phyloP scores from a whole-genome alignment of 2,113 vertebrate species.

The Pterocles gutturalis region DNA sequence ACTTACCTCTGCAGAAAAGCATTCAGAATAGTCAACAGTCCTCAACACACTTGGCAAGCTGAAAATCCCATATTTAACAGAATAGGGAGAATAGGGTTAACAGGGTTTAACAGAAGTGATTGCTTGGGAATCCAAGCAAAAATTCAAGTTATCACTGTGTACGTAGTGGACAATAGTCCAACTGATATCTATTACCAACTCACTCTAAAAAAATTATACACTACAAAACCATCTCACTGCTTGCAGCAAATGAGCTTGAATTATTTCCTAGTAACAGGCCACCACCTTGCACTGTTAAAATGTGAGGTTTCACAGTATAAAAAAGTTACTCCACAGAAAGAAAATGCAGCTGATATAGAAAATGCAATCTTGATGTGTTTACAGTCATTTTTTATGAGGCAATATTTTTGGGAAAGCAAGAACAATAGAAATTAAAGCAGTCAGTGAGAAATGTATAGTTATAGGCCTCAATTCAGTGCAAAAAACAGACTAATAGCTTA shows the following conservation, averaged over 20 bases:
- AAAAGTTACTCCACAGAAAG: conserved; percentile 54
- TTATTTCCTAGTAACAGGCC: conserved; percentile 38
- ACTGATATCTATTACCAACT: conserved; percentile 22
- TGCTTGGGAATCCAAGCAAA: conserved; percentile 66
- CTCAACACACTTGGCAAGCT: background rate
- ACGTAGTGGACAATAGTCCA: conserved; percentile 15
- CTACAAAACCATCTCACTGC: conserved; percentile 60
- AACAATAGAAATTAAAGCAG: conserved; percentile 53
- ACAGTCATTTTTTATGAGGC: conserved; percentile 53
- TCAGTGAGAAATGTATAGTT: conserved; percentile 42
- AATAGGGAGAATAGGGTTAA: conserved; percentile 4
- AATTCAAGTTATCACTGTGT: conserved; percentile 60
- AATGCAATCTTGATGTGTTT: conserved; percentile 2
- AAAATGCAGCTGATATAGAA: conserved; percentile 46
- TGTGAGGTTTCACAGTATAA: conserved; percentile 63
- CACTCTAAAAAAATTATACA: conserved; percentile 36
- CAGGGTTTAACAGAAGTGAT: background rate
- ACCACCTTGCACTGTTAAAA: conserved; percentile 59
- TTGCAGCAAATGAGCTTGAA: conserved; percentile 51
- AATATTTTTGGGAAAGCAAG: conserved; percentile 34
- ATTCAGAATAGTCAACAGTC: conserved; percentile 7
- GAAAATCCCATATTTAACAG: conserved; percentile 17
- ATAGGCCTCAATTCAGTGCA: conserved; percentile 68
- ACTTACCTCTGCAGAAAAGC: conserved; percentile 10
- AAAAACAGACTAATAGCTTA: conserved; percentile 63